Evolutionary conservation across 2,113 vertebrate species (phyloP).

Genomic region (Ophiodon elongatus): DNA sequence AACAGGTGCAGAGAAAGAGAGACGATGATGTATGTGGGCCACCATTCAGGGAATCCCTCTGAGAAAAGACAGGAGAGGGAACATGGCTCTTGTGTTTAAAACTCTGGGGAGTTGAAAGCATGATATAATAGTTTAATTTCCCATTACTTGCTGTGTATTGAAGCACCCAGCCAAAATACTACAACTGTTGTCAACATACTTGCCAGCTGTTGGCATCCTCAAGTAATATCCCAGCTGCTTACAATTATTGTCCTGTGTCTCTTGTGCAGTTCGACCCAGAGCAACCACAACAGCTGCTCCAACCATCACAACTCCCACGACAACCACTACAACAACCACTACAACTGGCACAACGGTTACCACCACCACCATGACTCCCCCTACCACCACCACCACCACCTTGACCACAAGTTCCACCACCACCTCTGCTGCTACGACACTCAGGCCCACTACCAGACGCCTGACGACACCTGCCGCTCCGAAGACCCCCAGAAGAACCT

Average conservation of each 20-base stretch:
- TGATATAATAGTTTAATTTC: no score
- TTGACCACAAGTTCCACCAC: conserved; percentile 24
- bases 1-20: conserved; percentile 45
- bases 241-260: conserved; percentile 1
- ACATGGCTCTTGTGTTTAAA: neutral
- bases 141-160: no score
- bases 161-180: neutral
- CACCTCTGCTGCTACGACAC: conserved; percentile 35
- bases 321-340: conserved; percentile 1
- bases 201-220: neutral
- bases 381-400: conserved; percentile 7
- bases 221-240: neutral
- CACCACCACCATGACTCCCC: neutral
- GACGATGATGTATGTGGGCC: conserved; percentile 59
- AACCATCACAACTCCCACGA: conserved; percentile 47
- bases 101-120: no score
- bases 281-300: conserved; percentile 76
- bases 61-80: conserved; percentile 25
- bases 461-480: conserved; percentile 11
- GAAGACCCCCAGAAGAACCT: conserved; percentile 55
- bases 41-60: conserved; percentile 37
- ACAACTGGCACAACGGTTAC: conserved; percentile 27
- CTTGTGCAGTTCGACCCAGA: conserved; percentile 74
- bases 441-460: conserved; percentile 34
- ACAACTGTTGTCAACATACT: neutral